phyloP scores from a whole-genome alignment of 2,797 vertebrate species.

The Cuculus canorus region DNA sequence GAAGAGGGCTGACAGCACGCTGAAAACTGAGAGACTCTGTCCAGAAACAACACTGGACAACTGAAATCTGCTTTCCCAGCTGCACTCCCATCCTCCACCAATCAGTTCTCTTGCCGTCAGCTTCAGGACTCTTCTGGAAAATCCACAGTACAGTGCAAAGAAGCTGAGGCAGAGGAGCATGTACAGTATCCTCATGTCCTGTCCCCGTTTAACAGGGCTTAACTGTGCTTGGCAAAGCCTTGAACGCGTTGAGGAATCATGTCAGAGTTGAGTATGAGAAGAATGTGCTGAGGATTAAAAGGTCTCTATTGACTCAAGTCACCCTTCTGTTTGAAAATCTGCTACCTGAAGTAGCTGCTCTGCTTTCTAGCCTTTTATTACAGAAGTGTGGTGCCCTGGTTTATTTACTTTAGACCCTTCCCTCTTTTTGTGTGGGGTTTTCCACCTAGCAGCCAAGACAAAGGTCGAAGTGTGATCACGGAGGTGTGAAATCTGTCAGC shows the following conservation, averaged over 20 bases:
- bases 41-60: rapidly evolving
- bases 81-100: neutral
- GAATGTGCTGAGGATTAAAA: slow-evolving; percentile 44
- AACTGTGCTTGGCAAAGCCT: slow-evolving; percentile 53
- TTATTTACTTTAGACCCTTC: neutral
- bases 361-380: neutral
- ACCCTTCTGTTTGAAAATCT: neutral
- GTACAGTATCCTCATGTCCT: slow-evolving; percentile 35
- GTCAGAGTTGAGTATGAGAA: neutral
- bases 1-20: neutral
- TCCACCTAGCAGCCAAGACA: neutral
- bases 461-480: neutral
- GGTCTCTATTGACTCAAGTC: neutral
- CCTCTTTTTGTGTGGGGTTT: neutral
- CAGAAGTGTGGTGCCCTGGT: neutral
- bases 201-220: slow-evolving; percentile 58
- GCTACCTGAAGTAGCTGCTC: neutral
- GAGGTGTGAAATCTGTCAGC: neutral
- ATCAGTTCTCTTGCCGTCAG: neutral
- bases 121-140: neutral
- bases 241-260: neutral
- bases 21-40: rapidly evolving
- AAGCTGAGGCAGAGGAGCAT: neutral
- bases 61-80: neutral
- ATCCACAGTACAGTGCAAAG: neutral